These are phyloP conservation scores for Drosophila parabipectinata DNA, from an alignment of 1,140 invertebrate genomes.

Conservation along the genomic window DNA sequence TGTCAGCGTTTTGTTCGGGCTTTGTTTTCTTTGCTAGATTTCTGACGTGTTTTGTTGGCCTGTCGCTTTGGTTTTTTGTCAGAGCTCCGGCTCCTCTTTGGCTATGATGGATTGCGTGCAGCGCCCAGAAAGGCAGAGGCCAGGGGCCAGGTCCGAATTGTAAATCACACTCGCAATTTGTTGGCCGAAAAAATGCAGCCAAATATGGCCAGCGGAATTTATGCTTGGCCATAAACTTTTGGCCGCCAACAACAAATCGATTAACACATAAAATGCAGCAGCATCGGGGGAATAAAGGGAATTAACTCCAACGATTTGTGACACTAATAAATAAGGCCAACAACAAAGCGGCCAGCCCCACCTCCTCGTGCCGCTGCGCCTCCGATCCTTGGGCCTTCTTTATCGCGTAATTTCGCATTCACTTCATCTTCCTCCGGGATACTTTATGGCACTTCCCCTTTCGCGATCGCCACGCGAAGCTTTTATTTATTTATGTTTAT, in stretches of 20 bases:
- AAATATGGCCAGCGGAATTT: conserved; percentile 44
- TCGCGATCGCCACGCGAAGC: conserved; percentile 15
- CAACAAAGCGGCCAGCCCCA: conserved; percentile 20
- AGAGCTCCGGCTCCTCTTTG: background rate
- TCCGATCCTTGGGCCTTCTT: background rate
- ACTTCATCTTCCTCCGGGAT: conserved; percentile 32
- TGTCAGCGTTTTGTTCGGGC: conserved; percentile 45
- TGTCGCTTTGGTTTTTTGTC: conserved; percentile 13
- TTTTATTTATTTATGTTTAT: conserved; percentile 78
- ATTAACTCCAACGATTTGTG: conserved; percentile 72
- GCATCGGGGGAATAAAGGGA: conserved; percentile 18
- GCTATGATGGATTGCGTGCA: conserved; percentile 65
- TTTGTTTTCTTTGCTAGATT: conserved; percentile 61
- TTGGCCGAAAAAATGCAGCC: conserved; percentile 7
- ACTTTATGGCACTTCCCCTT: conserved; percentile 30
- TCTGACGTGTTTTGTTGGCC: conserved; percentile 59
- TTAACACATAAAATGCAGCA: conserved; percentile 61
- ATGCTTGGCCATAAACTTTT: conserved; percentile 53
- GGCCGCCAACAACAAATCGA: conserved; percentile 55
- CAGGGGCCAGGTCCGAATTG: conserved; percentile 54
- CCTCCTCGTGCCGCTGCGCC: background rate
- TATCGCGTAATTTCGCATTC: conserved; percentile 35
- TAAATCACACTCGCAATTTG: conserved; percentile 72
- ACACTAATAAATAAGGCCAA: conserved; percentile 77
- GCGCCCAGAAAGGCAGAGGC: conserved; percentile 17